Base-by-base conservation (phyloP, 2,797 vertebrate genomes). In the Huso huso region DNA sequence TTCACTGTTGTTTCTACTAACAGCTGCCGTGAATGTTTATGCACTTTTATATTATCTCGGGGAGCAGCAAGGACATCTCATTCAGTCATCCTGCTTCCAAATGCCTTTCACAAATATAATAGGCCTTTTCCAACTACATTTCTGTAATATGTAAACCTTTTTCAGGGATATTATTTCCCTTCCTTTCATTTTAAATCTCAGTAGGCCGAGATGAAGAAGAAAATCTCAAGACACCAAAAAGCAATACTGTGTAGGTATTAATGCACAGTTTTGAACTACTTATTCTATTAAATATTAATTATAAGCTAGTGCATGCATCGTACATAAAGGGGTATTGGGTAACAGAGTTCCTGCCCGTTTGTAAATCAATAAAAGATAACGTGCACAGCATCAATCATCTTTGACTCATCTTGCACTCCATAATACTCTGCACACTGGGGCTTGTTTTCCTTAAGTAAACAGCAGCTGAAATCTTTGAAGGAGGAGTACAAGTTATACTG, bases 201-300 rank as follows among this genome's bases (percentile, higher is more conserved):
- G 76, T 84, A 86, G 79, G 73, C 72, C 74, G 73, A 78, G 78
- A 79, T 83, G 83, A 81, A 74, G 68, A 79, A 73, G 86, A 84
- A 80, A 89, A 88, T 87, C 85, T 83, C 81, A 85, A 83, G 83
- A 81, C 79, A 87, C 79, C 74, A 82, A 84, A 58, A 86, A 86
- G 82, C 85, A 87, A 84, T 84, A 83, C 81, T 81, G 76, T 81
- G 81, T 75, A 87, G 82, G 89, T 86, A 88, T 89, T 87, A 88
- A 85, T 82, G 82, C 75, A 84, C 82, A 70, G 84, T 85, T 90
- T 86, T 84, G 77, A 89, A 82, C 86, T 86, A 89, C 90, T 89
- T 90, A 89, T 87, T 84, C 83, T 78, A 91, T 92, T 84, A 93
- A 90, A 92, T 91, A 93, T 93, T 91, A 87, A 93, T 90, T 87